Evolutionary conservation across 2,888 invertebrate genomes (phyloP), one percentile per base, ranked within the genome.

Genomic region (Esperia sulphurella): DNA sequence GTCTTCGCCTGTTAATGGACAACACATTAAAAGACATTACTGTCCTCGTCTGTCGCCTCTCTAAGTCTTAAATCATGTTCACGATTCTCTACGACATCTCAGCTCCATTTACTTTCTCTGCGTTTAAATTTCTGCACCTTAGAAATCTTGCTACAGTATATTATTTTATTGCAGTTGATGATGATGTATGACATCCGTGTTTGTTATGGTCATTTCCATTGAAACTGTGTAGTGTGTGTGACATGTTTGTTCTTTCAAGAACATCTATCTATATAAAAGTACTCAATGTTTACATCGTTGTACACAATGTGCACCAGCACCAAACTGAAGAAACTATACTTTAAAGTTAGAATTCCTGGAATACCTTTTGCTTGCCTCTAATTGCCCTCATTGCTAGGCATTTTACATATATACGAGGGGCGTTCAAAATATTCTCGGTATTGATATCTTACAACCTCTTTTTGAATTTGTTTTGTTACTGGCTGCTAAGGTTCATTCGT

Each of bases 51-150:
- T 31, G 31, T 35, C 35, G 35, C n/a, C 5, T 28, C 37, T 37
- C 7, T 43, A 43, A 48, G 48, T 48, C 21, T 38, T 30, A 48
- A 48, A 43, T 39, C 43, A 14, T 48, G 48, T 48, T 47, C 39
- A 21, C 37, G 29, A 43, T 39, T 42, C 30, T 43, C 29, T 13
- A 43, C 39, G 35, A 35, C 35, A 35, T 35, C 35, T n/a, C n/a
- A n/a, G 10, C n/a, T 35, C n/a, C 35, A 35, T 35, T 35, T 35
- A 35, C 35, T 35, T 35, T 35, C 35, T 35, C 35, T 35, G n/a
- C 21, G 21, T 21, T 21, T 21, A n/a, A 35, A 35, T 9, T 35
- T n/a, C 35, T 35, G 35, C n/a, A n/a, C n/a, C 35, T 35, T 35
- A n/a, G 35, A 35, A 35, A 35, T n/a, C 6, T 35, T 35, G 9